Evolutionary conservation across 2,113 vertebrate genomes (phyloP), one percentile per base, ranked within the genome.

Genomic region (Onychorhynchus coronatus): DNA sequence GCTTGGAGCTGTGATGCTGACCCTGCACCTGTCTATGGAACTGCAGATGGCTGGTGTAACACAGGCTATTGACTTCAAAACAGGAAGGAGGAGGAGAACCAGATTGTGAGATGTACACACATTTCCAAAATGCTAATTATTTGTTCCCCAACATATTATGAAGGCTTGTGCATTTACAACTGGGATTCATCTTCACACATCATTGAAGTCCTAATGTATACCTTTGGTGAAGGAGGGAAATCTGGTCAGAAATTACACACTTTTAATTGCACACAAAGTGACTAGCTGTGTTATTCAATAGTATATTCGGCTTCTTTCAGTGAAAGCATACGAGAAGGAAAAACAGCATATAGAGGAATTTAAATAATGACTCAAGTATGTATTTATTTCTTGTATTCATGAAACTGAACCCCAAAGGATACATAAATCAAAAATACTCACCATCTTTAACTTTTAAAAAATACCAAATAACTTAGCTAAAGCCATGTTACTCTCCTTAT

Each of bases 31-130:
- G 97, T 89, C 97, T 97, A 63, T 85, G 79, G 94, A 94, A 85
- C 91, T 96, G 96, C 98, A 98, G 98, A 98, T 98, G 98, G 98
- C 94, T 95, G 96, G 94, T 76, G 89, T 95, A 97, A 94, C 95
- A 98, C 88, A 96, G 96, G 86, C 91, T 91, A 94, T 94, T 98
- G 97, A 96, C 96, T 98, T 95, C 97, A 96, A 97, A 98, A 97
- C 95, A 98, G 97, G 96, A 97, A 98, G 97, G 95, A 98, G 97
- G 97, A 97, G 97, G 96, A 97, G 82, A 96, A 98, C 70, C 95
- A 97, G 97, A 97, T 97, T 97, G 72, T 93, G 93, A 97, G 94
- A 97, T 97, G 80, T 93, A 89, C 78, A 92, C 77, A 95, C 79
- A 85, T 87, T 89, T 98, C 89, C 87, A 98, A 97, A 97, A 97